These are phyloP conservation scores for Bagarius yarrelli DNA, from an alignment of 2,113 vertebrate genomes.

Conservation along the genomic window DNA sequence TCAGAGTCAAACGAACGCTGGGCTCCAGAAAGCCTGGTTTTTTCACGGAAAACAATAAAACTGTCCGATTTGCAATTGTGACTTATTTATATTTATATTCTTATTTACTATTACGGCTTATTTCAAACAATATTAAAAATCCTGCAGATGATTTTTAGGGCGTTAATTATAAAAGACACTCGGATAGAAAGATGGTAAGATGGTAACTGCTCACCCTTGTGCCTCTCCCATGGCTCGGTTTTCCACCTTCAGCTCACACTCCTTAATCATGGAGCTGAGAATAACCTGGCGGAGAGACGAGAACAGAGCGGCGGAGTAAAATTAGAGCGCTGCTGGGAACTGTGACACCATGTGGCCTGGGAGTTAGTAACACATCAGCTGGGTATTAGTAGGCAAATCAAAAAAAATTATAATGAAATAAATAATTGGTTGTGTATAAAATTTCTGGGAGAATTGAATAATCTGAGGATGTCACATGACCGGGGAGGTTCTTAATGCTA, in stretches of 20 bases:
- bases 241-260: conserved; percentile 98
- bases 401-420: conserved; percentile 58
- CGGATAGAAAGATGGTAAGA: not conserved
- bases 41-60: conserved; percentile 40
- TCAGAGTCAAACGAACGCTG: conserved; percentile 36
- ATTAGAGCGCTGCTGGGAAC: conserved; percentile 45
- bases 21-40: conserved; percentile 9
- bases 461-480: conserved; percentile 6
- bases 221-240: conserved; percentile 92
- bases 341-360: conserved; percentile 39
- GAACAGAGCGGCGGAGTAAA: conserved; percentile 35
- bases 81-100: not conserved
- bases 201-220: conserved; percentile 93
- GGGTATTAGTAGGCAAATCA: conserved; percentile 61
- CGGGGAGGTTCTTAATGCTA: not conserved
- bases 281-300: conserved; percentile 81
- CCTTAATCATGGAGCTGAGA: conserved; percentile 98
- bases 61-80: not conserved
- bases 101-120: not conserved
- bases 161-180: not conserved
- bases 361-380: conserved; percentile 55
- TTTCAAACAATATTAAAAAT: not conserved
- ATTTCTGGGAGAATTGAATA: not conserved
- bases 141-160: not conserved
- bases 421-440: conserved; percentile 51